Percentiles rank a stretch among this genome's conserved stretches.
phyloP scores from a whole-genome alignment of 1,140 invertebrate species.

The Saccostrea echinata region DNA sequence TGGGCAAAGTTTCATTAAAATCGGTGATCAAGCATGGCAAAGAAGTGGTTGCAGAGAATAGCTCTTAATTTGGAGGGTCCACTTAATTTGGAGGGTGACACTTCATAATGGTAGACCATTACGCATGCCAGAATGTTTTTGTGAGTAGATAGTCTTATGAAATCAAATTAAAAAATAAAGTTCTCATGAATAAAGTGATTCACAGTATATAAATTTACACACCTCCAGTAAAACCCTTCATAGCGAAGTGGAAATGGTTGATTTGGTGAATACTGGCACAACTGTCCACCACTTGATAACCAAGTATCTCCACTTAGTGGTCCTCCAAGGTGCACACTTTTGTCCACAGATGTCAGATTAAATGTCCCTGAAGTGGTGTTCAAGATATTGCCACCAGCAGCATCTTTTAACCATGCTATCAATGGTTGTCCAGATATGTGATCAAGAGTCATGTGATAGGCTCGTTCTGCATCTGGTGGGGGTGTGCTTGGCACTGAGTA shows the following conservation, averaged over 20 bases:
- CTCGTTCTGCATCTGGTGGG: constrained; percentile 49
- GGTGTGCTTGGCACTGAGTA: constrained; percentile 30
- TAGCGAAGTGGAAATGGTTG: constrained; percentile 48
- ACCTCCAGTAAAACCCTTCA: constrained; percentile 48
- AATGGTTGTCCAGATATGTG: constrained; percentile 49
- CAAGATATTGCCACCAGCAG: constrained; percentile 30
- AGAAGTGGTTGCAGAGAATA: no score
- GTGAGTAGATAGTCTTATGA: no score
- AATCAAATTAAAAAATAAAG: no score
- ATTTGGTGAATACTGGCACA: constrained; percentile 52
- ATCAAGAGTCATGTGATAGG: constrained; percentile 43
- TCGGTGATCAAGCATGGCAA: no score
- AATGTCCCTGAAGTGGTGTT: constrained; percentile 13
- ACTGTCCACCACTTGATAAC: constrained; percentile 27
- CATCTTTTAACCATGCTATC: constrained; percentile 47
- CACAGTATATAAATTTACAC: neutral
- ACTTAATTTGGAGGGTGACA: no score
- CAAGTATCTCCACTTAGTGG: constrained; percentile 26
- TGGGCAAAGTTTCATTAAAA: no score
- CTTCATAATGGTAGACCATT: no score
- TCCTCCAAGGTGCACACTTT: neutral
- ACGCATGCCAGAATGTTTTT: no score
- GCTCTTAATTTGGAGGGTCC: no score
- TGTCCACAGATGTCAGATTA: constrained; percentile 45
- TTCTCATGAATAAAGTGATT: no score